A percentile compares a stretch with the other conserved stretches of the same genome.
Evolutionary conservation across 1,140 invertebrate species (phyloP).

Genomic region (Zelostemma sp.): DNA sequence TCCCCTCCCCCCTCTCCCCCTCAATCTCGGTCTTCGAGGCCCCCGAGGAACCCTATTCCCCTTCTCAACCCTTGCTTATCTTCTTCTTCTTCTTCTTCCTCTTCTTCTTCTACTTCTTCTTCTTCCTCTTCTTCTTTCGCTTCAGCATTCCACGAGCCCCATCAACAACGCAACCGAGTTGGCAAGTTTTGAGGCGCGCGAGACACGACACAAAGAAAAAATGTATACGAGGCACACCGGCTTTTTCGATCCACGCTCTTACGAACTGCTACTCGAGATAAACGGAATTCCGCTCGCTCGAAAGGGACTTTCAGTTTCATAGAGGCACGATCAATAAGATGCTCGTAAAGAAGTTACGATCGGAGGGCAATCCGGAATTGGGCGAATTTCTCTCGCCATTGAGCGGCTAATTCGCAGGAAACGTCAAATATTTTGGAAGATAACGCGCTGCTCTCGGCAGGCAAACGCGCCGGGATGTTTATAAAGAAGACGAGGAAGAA

Average conservation of each 20-base stretch:
- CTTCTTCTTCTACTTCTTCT: conserved; percentile 21
- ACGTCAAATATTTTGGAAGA: conserved; percentile 42
- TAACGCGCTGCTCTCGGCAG: conserved; percentile 13
- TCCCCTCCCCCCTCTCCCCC: conserved; percentile 32
- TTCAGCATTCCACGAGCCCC: conserved; percentile 42
- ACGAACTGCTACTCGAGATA: too few species aligned
- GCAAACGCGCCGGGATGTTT: conserved; percentile 24
- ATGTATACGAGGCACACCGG: too few species aligned
- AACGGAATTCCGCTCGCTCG: too few species aligned
- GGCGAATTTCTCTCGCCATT: background rate
- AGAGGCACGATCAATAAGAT: too few species aligned
- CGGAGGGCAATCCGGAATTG: too few species aligned
- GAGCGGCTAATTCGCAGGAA: conserved; percentile 12
- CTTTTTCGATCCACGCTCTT: too few species aligned
- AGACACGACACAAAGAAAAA: conserved; percentile 23
- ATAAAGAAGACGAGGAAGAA: conserved; percentile 23
- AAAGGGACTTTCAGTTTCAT: background rate
- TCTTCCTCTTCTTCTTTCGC: conserved; percentile 30
- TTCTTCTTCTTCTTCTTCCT: conserved; percentile 7
- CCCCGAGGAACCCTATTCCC: conserved; percentile 27
- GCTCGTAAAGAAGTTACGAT: too few species aligned
- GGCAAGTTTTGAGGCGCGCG: conserved; percentile 41
- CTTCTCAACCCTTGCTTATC: conserved; percentile 8
- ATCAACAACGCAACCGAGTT: conserved; percentile 18
- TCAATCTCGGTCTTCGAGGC: conserved; percentile 33